Evolutionary conservation across 2,888 invertebrate species (phyloP).

Genomic region (Lepidonotus clava): DNA sequence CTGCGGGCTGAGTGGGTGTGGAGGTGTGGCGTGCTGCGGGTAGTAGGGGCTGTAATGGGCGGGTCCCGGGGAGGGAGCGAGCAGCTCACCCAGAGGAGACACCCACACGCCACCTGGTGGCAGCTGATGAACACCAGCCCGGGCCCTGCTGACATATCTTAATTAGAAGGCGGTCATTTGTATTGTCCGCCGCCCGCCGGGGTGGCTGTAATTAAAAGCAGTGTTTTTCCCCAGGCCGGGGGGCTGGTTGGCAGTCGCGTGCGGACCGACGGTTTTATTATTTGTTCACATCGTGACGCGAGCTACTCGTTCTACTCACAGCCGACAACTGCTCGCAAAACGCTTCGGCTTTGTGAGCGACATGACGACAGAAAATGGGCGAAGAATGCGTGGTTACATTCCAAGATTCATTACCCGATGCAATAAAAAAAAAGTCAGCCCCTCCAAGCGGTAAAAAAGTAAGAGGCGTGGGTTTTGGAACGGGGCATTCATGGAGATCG

Average conservation of each 20-base stretch:
- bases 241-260: neutral
- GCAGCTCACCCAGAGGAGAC: too few relatives aligned
- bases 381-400: neutral
- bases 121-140: too few relatives aligned
- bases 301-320: neutral
- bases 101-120: too few relatives aligned
- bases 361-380: neutral
- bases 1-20: too few relatives aligned
- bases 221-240: neutral
- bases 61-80: too few relatives aligned
- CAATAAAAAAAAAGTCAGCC: neutral
- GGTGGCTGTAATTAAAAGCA: neutral
- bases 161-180: neutral
- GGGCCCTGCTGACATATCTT: neutral
- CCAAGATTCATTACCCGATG: neutral
- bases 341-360: too few relatives aligned
- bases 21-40: too few relatives aligned
- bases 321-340: neutral
- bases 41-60: too few relatives aligned
- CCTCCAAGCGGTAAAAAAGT: neutral
- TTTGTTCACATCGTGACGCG: neutral
- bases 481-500: conserved; percentile 29
- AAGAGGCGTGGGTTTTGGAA: conserved; percentile 12
- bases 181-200: neutral
- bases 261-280: neutral